Evolutionary conservation across 2,888 invertebrate species (phyloP).

Genomic region (Mesoligia furuncula): DNA sequence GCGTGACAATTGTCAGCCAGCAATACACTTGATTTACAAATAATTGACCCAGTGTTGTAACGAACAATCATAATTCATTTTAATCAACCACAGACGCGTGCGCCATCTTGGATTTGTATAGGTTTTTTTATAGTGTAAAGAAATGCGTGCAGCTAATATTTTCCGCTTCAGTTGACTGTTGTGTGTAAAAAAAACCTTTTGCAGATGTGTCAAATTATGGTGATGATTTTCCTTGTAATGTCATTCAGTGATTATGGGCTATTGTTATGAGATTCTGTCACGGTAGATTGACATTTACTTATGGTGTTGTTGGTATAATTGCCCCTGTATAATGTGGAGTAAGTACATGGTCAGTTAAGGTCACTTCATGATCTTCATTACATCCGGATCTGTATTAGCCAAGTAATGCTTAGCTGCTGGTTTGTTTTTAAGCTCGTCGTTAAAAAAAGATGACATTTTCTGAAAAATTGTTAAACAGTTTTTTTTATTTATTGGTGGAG

Average conservation of each 20-base stretch:
- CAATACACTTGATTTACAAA: slow-evolving; percentile 85
- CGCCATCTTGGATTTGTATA: slow-evolving; percentile 67
- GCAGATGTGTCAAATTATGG: slow-evolving; percentile 80
- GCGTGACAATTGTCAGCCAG: slow-evolving; percentile 77
- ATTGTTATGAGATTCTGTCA: slow-evolving; percentile 71
- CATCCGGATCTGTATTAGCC: slow-evolving; percentile 25
- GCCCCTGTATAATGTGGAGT: slow-evolving; percentile 23
- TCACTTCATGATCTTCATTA: slow-evolving; percentile 19
- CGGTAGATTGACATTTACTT: slow-evolving; percentile 65
- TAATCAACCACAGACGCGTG: slow-evolving; percentile 78
- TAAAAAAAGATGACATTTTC: not conserved
- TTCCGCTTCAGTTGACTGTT: slow-evolving; percentile 77
- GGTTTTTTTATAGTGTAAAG: slow-evolving; percentile 68
- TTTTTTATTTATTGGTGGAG: not conserved
- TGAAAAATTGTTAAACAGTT: not conserved
- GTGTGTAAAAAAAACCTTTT: slow-evolving; percentile 72
- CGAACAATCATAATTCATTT: slow-evolving; percentile 82
- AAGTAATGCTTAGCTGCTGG: not conserved
- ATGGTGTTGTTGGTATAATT: slow-evolving; percentile 41
- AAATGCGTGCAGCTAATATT: slow-evolving; percentile 86
- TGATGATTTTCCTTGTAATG: slow-evolving; percentile 73
- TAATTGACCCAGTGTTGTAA: slow-evolving; percentile 82
- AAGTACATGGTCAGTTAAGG: slow-evolving; percentile 20
- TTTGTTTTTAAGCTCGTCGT: not conserved
- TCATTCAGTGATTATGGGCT: slow-evolving; percentile 59